Base-by-base conservation (phyloP, 2,797 vertebrate genomes). In the Lindbergichthys nudifrons region DNA sequence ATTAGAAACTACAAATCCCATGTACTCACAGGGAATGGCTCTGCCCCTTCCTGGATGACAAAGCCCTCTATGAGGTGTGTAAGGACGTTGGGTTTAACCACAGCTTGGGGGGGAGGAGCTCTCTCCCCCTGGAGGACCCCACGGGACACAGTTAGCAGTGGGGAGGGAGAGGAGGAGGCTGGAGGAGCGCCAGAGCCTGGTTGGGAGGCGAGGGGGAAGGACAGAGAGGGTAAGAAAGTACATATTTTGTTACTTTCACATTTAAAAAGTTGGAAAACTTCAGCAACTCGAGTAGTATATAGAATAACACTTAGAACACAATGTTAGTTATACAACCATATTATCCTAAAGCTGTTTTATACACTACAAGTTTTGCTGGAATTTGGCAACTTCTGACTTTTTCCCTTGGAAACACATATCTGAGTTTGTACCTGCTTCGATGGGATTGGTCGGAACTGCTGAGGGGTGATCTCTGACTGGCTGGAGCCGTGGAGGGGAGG, bases 31-130 rank as follows among this genome's bases (percentile, higher is more conserved):
- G 98, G 98, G 89, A 99, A 99, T n/a, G 98, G 98, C 80, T 99
- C 98, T 0, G 97, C 97, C 90, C 98, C 98, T 81, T 99, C 98
- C 92, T 99, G 98, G 90, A 99, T 99, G 65, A 99, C 98, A 19
- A 99, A 99, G 80, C 98, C 98, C 86, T 99, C 98, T 3, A 99
- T 99, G 79, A 99, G 96, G 80, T 99, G 98, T 0, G 98, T 99
- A 15, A 99, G 97, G 84, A 99, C 97, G 79, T 97, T 97, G 0
- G 98, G 98, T 89, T 98, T 99, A 58, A 99, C 97, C 0, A 99
- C 98, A 51, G 98, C 98, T 82, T 99, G 98, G 3, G 98, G 98
- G 2, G 94, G 92, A 23, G 96, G 96, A 81, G 87, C 96, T 93
- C 91, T 96, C 91, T 93, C 96, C 75, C 88, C 93, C 53, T 87